A percentile compares a stretch with the other conserved stretches of the same genome.
Evolutionary conservation across 2,113 vertebrate genomes (phyloP).

Genomic region (Rhodinocichla rosea): DNA sequence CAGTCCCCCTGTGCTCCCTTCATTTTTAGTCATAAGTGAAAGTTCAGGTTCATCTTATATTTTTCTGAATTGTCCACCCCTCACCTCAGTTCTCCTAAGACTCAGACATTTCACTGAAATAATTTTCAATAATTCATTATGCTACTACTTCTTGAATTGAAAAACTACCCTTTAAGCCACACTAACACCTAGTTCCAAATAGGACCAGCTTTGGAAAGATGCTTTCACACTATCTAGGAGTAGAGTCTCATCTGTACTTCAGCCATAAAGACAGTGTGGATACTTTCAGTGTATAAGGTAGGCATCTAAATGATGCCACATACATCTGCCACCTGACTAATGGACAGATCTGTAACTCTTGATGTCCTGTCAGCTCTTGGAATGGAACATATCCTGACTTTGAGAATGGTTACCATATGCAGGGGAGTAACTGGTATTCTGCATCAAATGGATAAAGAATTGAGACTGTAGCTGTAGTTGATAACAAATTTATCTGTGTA

Average conservation of each 20-base stretch:
- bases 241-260: neutral
- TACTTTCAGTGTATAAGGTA: neutral
- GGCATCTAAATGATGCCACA: neutral
- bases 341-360: neutral
- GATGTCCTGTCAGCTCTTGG: neutral
- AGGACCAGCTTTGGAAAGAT: neutral
- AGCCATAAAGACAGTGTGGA: neutral
- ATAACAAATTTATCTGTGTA: neutral
- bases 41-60: neutral
- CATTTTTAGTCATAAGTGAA: neutral
- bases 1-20: neutral
- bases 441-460: neutral
- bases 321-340: neutral
- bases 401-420: neutral
- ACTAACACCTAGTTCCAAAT: neutral
- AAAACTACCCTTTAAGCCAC: neutral
- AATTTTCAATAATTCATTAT: neutral
- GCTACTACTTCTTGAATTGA: neutral
- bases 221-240: neutral
- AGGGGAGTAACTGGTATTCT: neutral
- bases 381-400: neutral
- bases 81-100: neutral
- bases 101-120: neutral
- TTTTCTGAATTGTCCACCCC: neutral
- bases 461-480: neutral